A percentile compares a stretch with the other conserved stretches of the same genome.
These are phyloP conservation scores for Sebastes melanostomus DNA, from an alignment of 2,797 vertebrate genomes.

Conservation along the genomic window DNA sequence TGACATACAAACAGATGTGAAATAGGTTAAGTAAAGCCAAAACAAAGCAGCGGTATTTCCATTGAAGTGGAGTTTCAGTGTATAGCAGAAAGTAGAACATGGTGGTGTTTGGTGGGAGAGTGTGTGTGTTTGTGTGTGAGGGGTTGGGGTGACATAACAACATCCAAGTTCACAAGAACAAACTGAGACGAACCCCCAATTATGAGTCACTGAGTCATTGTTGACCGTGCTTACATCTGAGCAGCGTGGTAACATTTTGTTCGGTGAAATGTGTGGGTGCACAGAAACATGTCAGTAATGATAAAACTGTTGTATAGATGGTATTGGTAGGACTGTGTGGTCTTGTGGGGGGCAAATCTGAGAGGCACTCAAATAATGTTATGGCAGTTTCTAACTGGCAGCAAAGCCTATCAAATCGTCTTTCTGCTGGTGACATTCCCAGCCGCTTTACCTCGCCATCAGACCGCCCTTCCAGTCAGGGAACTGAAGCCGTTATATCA, in stretches of 20 bases:
- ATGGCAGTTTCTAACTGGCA: background rate
- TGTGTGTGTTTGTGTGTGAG: slow-evolving; percentile 8
- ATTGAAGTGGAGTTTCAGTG: background rate
- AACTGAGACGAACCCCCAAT: slow-evolving; percentile 1
- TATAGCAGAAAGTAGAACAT: slow-evolving; percentile 33
- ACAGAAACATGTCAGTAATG: background rate
- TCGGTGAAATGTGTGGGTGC: slow-evolving; percentile 36
- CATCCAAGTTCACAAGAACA: slow-evolving; percentile 35
- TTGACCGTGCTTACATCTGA: background rate
- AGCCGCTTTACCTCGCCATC: no score
- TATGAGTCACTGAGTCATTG: slow-evolving; percentile 44
- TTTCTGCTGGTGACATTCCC: background rate
- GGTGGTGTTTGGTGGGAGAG: background rate
- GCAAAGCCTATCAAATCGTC: background rate
- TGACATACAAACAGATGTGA: slow-evolving; percentile 24
- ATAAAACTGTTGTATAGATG: slow-evolving; percentile 14
- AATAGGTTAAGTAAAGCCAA: slow-evolving; percentile 17
- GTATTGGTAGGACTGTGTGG: background rate
- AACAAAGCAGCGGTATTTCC: background rate
- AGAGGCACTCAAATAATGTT: background rate
- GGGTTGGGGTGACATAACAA: slow-evolving; percentile 34
- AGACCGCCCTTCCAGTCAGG: no score
- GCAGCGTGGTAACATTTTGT: background rate
- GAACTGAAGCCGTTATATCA: no score
- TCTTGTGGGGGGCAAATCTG: background rate